phyloP scores from a whole-genome alignment of 2,797 vertebrate species.

The Clarias pachynema region DNA sequence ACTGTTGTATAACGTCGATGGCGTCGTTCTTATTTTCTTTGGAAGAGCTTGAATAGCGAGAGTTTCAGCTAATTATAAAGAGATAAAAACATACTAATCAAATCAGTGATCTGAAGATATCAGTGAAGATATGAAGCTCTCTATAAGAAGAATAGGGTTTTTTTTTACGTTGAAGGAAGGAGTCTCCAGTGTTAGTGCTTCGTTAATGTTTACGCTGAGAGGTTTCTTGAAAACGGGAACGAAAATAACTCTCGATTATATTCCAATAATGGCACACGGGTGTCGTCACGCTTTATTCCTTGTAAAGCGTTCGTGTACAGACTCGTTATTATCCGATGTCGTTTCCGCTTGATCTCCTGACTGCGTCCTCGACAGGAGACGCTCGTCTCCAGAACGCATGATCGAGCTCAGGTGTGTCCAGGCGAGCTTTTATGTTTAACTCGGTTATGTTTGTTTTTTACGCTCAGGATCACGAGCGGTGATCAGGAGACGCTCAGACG shows the following conservation, averaged over 20 bases:
- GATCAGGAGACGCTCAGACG: not conserved
- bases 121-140: not conserved
- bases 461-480: not conserved
- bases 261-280: not conserved
- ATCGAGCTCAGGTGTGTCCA: slow-evolving; percentile 29
- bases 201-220: not conserved
- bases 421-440: slow-evolving; percentile 28
- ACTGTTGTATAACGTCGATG: no score
- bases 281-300: not conserved
- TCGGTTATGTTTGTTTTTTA: not conserved
- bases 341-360: not conserved
- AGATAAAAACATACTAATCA: not conserved
- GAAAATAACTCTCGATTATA: not conserved
- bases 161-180: not conserved
- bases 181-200: not conserved
- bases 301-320: not conserved
- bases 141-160: not conserved
- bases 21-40: no score
- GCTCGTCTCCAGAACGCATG: slow-evolving; percentile 3
- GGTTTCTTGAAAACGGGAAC: not conserved
- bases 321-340: not conserved
- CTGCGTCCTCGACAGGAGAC: not conserved
- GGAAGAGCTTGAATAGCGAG: no score
- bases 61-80: not conserved
- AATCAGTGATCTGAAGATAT: no score